Conservation (phyloP, 2,888 invertebrate genomes). For the Leptinotarsa juncta region DNA sequence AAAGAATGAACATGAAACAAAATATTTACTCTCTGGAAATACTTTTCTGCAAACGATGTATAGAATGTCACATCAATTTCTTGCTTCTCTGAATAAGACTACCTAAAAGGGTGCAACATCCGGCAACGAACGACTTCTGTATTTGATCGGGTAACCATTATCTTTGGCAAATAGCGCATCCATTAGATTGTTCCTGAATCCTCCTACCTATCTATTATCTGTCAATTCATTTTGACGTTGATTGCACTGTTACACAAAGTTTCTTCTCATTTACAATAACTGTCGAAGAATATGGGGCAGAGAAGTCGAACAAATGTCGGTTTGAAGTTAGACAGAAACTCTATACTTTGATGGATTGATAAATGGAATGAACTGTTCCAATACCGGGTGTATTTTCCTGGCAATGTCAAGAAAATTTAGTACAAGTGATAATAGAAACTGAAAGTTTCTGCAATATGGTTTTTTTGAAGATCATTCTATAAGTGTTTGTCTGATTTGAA, state of each 20-base stretch:
- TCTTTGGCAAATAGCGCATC: not conserved
- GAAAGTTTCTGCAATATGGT: no score
- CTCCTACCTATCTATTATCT: not conserved
- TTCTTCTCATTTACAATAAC: not conserved
- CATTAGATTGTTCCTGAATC: not conserved
- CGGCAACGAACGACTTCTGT: not conserved
- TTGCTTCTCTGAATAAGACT: not conserved
- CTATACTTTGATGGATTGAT: no score
- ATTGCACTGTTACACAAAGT: not conserved
- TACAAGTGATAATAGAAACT: no score
- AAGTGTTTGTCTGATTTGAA: no score
- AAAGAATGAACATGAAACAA: no score
- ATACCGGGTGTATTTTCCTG: no score
- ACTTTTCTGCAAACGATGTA: no score
- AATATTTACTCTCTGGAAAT: no score
- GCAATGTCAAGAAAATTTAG: no score
- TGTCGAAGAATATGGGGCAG: not conserved
- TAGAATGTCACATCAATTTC: not conserved
- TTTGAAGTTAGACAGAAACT: no score
- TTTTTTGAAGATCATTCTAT: no score
- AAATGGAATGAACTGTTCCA: no score
- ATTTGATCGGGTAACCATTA: conserved; percentile 14
- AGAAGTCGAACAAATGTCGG: not conserved
- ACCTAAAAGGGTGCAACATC: not conserved
- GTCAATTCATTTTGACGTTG: not conserved